Base-by-base conservation (phyloP, 2,797 vertebrate species). In the Sciurus carolinensis region DNA sequence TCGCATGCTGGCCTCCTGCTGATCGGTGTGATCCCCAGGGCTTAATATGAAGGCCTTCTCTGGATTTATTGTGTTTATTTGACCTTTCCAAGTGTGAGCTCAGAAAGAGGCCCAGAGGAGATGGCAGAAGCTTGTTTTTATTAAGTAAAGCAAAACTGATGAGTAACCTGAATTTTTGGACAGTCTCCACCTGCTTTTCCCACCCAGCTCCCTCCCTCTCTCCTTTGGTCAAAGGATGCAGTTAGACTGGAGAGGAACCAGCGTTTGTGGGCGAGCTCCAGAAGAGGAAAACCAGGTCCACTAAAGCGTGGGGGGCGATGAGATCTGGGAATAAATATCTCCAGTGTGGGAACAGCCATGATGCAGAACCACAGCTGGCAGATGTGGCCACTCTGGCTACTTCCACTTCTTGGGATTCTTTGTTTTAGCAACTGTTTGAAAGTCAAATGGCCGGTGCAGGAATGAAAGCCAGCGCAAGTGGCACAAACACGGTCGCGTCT, bases 21-120 rank as follows among this genome's bases (percentile, higher is more conserved):
- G 22, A 87, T 42, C 13, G 67, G 85, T 18, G 14, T 73, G 50
- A 87, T 42, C 82, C 95, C 79, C 52, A 1, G 84, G 22, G 1
- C 91, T 93, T 75, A 0, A 5, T 33, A 52, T 5, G 44, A 86
- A 73, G 93, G 81, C 59, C 77, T 92, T 91, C 66, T 95, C 89
- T 13, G 94, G 73, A 97, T 95, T 80, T 71, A 94, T 83, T 83
- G 87, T 0, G 36, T 97, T 92, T 92, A 75, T 94, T 93, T 98
- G 95, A 97, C 95, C 94, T 97, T 94, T 94, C 97, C 67, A 97
- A 97, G 95, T 54, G 82, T 95, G 81, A 97, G 85, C 95, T 97
- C 87, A 96, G 93, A 94, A 95, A 86, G 42, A 71, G 95, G 76
- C 69, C 91, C 91, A 86, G 54, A 96, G 96, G 87, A 87, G 89